Evolutionary conservation across 2,888 invertebrate species (phyloP), one percentile per base, ranked within the genome.

Genomic region (Aporophyla lueneburgensis): DNA sequence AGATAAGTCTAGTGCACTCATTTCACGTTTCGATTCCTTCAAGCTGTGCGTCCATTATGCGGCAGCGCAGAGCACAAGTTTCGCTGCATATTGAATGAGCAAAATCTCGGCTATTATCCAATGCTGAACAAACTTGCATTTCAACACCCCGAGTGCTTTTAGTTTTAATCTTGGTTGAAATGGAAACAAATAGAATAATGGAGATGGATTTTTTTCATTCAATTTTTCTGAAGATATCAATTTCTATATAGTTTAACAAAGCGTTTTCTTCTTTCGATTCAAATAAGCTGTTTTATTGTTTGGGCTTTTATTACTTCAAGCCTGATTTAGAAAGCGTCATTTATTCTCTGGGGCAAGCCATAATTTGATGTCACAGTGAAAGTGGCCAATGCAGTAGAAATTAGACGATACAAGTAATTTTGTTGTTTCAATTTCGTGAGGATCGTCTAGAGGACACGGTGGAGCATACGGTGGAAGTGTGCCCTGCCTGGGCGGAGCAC

Each of bases 51-150:
- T 53, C 76, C 83, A 88, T 88, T 85, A 88, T 85, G 82, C 77
- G 14, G 56, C 51, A 68, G 49, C 71, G 65, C 71, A 63, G 43
- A 70, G 67, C 78, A 69, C 61, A 83, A 77, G 70, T 85, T 78
- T 67, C 27, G n/a, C 78, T 83, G 80, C 71, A 84, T 81, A 88
- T 74, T 86, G 79, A 82, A 87, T 74, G 71, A 76, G 76, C 68
- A 75, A 72, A 87, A 84, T 86, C 75, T 79, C 82, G n/a, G 68
- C 87, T 80, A 87, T 84, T 87, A 87, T 86, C 81, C 81, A 81
- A 81, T 72, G 79, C 74, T 79, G 74, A 84, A 80, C 86, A 78
- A 87, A 86, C 86, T 89, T 84, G 73, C 76, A 74, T 86, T 85
- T 83, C 70, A 78, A 74, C 68, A 78, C 80, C 61, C 80, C 63